Conservation (phyloP, 1,140 invertebrate species). For the Holotrichia oblita region DNA sequence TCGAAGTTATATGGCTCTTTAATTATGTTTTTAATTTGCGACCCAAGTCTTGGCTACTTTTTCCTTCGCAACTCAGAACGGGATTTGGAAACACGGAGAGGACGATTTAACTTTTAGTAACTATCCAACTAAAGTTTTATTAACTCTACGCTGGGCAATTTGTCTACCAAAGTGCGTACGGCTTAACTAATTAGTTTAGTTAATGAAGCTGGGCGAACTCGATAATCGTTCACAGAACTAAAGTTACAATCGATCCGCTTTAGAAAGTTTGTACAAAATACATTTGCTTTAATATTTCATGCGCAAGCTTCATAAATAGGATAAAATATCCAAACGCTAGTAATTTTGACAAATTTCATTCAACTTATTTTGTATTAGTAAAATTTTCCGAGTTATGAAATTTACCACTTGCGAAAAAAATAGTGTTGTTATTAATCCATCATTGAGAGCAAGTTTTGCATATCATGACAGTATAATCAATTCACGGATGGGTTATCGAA, state of each 20-base stretch:
- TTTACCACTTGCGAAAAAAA: too few relatives aligned
- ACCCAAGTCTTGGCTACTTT: too few relatives aligned
- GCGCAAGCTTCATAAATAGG: too few relatives aligned
- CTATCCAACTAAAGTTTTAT: not conserved
- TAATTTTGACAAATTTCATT: too few relatives aligned
- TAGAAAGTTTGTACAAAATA: too few relatives aligned
- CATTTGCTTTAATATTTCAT: too few relatives aligned
- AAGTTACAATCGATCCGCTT: too few relatives aligned
- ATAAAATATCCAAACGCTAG: too few relatives aligned
- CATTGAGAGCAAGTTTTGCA: slow-evolving; percentile 21
- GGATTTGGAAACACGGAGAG: not conserved
- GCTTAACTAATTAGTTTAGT: not conserved
- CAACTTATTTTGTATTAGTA: too few relatives aligned
- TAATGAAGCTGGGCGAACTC: not conserved
- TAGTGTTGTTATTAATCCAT: not conserved
- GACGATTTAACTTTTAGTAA: not conserved
- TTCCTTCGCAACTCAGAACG: not conserved
- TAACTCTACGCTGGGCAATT: not conserved
- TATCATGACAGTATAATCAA: slow-evolving; percentile 3
- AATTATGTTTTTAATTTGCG: too few relatives aligned
- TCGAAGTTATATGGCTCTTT: too few relatives aligned
- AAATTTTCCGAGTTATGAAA: too few relatives aligned
- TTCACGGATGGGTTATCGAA: not conserved
- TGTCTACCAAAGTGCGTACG: slow-evolving; percentile 1
- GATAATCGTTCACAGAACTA: not conserved